Conservation (phyloP, 2,113 vertebrate genomes). For the Haemorhous mexicanus region DNA sequence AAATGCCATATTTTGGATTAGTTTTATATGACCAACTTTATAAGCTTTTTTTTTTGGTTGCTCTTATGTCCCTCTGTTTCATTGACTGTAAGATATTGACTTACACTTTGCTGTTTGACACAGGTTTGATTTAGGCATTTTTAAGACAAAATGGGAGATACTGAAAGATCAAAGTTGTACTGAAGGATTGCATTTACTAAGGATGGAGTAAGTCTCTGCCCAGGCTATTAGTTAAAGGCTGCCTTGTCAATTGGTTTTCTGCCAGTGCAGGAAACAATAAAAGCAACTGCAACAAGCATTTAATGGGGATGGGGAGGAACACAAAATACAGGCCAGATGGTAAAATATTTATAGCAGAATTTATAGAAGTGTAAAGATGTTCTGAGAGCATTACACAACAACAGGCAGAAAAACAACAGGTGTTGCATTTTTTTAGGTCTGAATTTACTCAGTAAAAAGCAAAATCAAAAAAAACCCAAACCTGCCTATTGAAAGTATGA, state of each 20-base stretch:
- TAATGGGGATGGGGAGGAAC: background rate
- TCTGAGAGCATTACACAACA: background rate
- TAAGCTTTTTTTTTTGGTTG: background rate
- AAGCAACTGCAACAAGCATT: background rate
- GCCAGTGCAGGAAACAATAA: background rate
- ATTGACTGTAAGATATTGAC: background rate
- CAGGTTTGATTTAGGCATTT: background rate
- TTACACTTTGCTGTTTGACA: background rate
- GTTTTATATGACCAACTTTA: background rate
- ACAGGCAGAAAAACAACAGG: constrained; percentile 2
- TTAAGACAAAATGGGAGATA: background rate
- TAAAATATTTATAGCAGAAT: constrained; percentile 3
- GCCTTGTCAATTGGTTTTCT: background rate
- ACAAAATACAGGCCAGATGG: background rate
- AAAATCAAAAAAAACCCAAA: background rate
- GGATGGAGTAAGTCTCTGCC: background rate
- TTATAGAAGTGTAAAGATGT: background rate
- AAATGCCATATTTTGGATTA: background rate
- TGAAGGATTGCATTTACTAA: background rate
- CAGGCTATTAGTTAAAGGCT: background rate
- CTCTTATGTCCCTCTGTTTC: background rate
- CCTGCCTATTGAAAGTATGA: background rate
- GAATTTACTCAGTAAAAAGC: background rate
- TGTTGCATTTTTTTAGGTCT: background rate
- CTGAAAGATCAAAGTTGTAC: background rate